Conservation (phyloP, 2,888 invertebrate genomes). For the Phanerotoma sp. region DNA sequence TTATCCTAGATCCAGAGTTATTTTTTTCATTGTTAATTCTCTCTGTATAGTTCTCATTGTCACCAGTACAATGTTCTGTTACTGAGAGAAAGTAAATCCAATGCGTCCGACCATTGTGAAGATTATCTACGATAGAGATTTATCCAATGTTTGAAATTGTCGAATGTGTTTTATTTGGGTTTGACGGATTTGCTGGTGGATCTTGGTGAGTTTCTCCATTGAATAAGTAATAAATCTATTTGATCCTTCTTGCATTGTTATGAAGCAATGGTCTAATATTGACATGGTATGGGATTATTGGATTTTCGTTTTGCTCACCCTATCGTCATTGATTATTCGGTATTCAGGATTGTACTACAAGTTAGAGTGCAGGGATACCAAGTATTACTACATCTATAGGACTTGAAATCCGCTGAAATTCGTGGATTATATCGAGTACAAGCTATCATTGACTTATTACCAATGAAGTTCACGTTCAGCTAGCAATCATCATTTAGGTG, state of each 20-base stretch:
- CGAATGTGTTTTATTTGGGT: too few relatives aligned
- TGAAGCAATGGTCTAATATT: slow-evolving; percentile 2
- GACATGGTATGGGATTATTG: slow-evolving; percentile 2
- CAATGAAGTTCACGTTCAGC: background rate
- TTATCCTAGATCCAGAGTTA: too few relatives aligned
- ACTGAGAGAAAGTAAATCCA: background rate
- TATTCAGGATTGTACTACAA: slow-evolving; percentile 1
- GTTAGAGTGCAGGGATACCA: background rate
- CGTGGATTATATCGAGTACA: background rate
- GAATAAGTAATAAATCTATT: background rate
- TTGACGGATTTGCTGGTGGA: background rate
- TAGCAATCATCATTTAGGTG: background rate
- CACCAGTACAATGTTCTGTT: too few relatives aligned
- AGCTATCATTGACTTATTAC: slow-evolving; percentile 5
- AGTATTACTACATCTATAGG: slow-evolving; percentile 6
- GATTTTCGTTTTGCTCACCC: background rate
- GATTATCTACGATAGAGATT: background rate
- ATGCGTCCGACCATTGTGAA: background rate
- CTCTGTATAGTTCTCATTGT: too few relatives aligned
- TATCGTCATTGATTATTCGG: slow-evolving; percentile 10
- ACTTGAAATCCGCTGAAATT: background rate
- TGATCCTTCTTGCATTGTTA: background rate
- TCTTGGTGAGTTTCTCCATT: background rate
- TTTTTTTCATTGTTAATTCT: too few relatives aligned
- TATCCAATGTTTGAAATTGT: background rate